Evolutionary conservation across 2,888 invertebrate species (phyloP).

Genomic region (Sphecodes monilicornis): DNA sequence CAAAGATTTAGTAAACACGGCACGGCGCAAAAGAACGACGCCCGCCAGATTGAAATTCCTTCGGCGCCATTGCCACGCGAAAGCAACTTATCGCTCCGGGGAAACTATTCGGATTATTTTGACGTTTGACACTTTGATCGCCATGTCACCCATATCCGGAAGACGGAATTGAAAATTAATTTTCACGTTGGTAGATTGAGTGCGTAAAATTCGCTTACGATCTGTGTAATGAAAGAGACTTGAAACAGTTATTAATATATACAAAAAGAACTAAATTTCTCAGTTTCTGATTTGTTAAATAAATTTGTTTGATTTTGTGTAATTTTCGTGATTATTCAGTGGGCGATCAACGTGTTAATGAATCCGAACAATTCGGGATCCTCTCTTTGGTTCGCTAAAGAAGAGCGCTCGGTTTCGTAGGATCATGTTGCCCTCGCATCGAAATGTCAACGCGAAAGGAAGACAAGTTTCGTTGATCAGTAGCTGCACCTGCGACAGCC

Average conservation of each 20-base stretch:
- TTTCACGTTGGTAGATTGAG: no score
- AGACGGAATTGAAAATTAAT: no score
- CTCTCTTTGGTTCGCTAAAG: neutral
- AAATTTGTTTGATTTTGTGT: no score
- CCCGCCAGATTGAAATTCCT: conserved; percentile 2
- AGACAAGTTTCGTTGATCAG: conserved; percentile 13
- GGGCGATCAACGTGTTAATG: no score
- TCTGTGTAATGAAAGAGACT: no score
- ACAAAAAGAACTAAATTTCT: no score
- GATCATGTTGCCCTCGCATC: neutral
- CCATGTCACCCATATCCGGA: no score
- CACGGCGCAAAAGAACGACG: conserved; percentile 3
- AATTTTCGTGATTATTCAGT: no score
- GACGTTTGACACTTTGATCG: no score
- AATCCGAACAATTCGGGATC: neutral
- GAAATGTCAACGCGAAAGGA: neutral
- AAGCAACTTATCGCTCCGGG: neutral
- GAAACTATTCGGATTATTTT: neutral
- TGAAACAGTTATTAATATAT: no score
- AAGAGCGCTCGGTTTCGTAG: neutral
- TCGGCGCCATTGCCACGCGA: neutral
- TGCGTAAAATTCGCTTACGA: no score
- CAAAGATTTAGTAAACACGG: conserved; percentile 5
- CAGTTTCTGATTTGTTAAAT: no score
- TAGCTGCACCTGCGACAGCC: neutral